These are phyloP conservation scores for Antheraea assamensis DNA, from an alignment of 2,888 invertebrate species.

Conservation along the genomic window DNA sequence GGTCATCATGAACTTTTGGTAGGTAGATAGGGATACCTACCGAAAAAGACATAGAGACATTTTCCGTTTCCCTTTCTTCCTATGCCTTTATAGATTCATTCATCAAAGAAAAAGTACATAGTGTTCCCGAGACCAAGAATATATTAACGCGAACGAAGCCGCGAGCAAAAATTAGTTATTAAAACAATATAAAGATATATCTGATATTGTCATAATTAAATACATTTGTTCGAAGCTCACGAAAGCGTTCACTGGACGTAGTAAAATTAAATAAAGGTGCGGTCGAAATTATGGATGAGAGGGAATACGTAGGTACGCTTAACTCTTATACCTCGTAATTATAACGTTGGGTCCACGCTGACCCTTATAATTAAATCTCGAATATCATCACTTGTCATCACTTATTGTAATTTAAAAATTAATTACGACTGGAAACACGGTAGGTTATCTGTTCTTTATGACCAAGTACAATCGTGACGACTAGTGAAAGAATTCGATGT, in stretches of 20 bases:
- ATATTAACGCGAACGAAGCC: too few relatives aligned
- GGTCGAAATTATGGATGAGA: conserved; percentile 22
- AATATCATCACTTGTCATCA: conserved; percentile 60
- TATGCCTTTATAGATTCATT: too few relatives aligned
- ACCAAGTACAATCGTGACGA: not conserved
- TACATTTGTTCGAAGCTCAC: conserved; percentile 23
- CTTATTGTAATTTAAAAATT: conserved; percentile 60
- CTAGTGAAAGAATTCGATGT: not conserved
- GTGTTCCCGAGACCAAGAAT: too few relatives aligned
- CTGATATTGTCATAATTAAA: conserved; percentile 26
- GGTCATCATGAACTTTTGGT: too few relatives aligned
- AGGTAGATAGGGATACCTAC: too few relatives aligned
- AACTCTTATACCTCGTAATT: conserved; percentile 43
- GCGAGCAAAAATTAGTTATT: not conserved
- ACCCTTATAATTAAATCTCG: conserved; percentile 55
- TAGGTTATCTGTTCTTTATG: conserved; percentile 10
- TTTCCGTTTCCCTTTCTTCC: too few relatives aligned
- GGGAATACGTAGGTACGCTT: conserved; percentile 17
- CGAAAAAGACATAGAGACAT: too few relatives aligned
- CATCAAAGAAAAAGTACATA: too few relatives aligned
- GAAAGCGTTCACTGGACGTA: conserved; percentile 12
- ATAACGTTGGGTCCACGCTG: conserved; percentile 39
- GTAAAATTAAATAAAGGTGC: conserved; percentile 19
- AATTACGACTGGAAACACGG: conserved; percentile 31
- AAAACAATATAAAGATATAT: conserved; percentile 17